Conservation (phyloP, 2,797 vertebrate genomes). For the Ptychobarbus kaznakovi region DNA sequence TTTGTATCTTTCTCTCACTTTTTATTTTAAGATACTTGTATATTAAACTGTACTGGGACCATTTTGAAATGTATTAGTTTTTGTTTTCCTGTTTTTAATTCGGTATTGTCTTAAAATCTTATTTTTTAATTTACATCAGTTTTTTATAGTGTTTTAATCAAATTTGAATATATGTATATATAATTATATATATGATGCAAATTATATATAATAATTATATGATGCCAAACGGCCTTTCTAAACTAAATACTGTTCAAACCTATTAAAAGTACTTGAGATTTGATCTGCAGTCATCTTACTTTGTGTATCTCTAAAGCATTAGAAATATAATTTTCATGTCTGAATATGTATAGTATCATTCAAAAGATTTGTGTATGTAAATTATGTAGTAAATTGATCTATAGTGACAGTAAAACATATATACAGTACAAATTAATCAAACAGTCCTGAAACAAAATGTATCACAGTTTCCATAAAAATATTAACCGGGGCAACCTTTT, state of each 20-base stretch:
- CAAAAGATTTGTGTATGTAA: background rate
- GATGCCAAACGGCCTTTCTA: constrained; percentile 82
- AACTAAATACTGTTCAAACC: constrained; percentile 81
- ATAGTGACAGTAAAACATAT: no score
- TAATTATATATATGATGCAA: constrained; percentile 82
- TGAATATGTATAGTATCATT: background rate
- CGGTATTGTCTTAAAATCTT: constrained; percentile 76
- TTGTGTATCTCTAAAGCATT: constrained; percentile 1
- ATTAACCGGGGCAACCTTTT: background rate
- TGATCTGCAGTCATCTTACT: constrained; percentile 61
- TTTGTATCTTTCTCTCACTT: constrained; percentile 52
- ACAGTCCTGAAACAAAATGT: background rate
- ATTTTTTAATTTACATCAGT: constrained; percentile 73
- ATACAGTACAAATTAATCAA: background rate
- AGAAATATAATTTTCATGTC: background rate
- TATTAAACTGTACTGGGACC: constrained; percentile 82
- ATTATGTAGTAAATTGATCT: background rate
- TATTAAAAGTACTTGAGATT: constrained; percentile 86
- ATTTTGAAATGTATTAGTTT: constrained; percentile 76
- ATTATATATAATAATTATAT: constrained; percentile 88
- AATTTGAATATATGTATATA: constrained; percentile 81
- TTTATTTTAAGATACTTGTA: constrained; percentile 65
- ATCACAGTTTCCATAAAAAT: background rate
- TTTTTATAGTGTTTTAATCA: constrained; percentile 80
- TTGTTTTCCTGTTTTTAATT: constrained; percentile 67